phyloP scores from a whole-genome alignment of 2,797 vertebrate genomes.

The Leucoraja ocellata region DNA sequence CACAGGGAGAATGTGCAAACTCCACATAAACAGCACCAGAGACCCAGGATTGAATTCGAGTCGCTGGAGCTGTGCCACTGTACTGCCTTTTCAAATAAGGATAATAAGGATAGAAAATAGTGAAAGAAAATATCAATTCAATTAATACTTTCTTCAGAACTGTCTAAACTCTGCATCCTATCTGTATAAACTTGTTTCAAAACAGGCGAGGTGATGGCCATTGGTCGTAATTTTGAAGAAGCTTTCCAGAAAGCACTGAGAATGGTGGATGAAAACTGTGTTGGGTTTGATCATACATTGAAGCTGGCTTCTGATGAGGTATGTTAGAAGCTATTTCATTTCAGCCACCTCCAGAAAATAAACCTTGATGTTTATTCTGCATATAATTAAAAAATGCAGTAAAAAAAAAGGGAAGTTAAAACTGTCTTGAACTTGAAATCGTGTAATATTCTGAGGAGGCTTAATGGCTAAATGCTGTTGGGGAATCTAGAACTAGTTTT shows the following conservation, averaged over 20 bases:
- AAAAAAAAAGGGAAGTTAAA: no score
- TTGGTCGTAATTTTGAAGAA: conserved; percentile 89
- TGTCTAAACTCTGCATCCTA: neutral
- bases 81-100: neutral
- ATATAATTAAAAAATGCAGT: no score
- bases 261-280: conserved; percentile 97
- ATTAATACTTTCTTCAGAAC: neutral
- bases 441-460: no score
- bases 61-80: no score
- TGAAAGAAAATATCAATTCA: neutral
- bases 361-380: no score
- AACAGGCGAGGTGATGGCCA: conserved; percentile 92
- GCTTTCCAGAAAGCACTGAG: conserved; percentile 95
- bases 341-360: neutral
- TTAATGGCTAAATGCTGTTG: no score
- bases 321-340: conserved; percentile 34
- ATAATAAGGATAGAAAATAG: neutral
- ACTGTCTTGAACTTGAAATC: no score
- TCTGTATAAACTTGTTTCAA: neutral
- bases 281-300: conserved; percentile 87
- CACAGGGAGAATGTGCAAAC: no score
- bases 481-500: no score
- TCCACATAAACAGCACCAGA: no score
- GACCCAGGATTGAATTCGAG: no score
- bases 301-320: conserved; percentile 79